These are phyloP conservation scores for Porites evermanni DNA, from an alignment of 92 coral and sea anemone species.

Conservation along the genomic window DNA sequence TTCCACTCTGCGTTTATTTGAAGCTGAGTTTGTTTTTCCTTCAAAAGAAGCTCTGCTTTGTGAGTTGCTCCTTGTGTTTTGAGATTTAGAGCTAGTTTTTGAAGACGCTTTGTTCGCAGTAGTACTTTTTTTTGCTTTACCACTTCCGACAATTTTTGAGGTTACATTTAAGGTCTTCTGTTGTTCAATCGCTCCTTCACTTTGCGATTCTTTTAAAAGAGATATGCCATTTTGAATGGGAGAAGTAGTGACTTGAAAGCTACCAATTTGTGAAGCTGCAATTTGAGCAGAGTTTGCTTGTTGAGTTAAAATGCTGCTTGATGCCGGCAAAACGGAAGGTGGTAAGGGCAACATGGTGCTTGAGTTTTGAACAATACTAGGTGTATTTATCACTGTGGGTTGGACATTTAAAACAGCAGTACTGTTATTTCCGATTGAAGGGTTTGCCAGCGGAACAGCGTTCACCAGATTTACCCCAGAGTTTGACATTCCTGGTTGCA, in stretches of 20 bases:
- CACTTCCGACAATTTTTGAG: neutral
- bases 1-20: constrained; percentile 25
- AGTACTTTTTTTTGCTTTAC: constrained; percentile 1
- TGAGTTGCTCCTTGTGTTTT: constrained; percentile 17
- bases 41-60: constrained; percentile 10
- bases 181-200: neutral
- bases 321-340: constrained; percentile 3
- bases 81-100: constrained; percentile 17
- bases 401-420: constrained; percentile 9
- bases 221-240: neutral
- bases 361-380: neutral
- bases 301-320: constrained; percentile 10
- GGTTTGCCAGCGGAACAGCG: constrained; percentile 20
- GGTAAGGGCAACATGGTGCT: neutral
- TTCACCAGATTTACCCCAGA: constrained; percentile 17
- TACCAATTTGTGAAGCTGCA: constrained; percentile 12
- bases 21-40: neutral
- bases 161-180: neutral
- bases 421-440: constrained; percentile 3
- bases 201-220: neutral
- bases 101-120: constrained; percentile 11
- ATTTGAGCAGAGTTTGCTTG: neutral
- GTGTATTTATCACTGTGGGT: constrained; percentile 4
- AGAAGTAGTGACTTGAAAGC: neutral
- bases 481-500: constrained; percentile 45